phyloP scores from a whole-genome alignment of 2,888 invertebrate species.

The Antitype chi region DNA sequence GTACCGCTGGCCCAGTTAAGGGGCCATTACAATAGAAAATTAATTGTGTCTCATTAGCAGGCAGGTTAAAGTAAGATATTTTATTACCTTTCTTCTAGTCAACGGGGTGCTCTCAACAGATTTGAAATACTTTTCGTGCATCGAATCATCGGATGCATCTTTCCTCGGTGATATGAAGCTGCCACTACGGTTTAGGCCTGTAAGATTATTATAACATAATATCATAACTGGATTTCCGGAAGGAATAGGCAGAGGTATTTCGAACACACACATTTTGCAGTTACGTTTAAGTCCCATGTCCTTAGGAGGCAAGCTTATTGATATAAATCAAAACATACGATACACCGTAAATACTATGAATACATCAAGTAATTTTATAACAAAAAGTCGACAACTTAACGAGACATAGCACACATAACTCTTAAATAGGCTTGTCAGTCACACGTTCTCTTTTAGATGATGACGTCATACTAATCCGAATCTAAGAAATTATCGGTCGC shows the following conservation, averaged over 20 bases:
- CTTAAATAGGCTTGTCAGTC: slow-evolving; percentile 3
- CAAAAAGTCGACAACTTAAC: background rate
- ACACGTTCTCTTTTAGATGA: slow-evolving; percentile 16
- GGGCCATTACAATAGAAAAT: too few species aligned
- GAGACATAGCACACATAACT: background rate
- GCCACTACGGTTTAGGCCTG: slow-evolving; percentile 89
- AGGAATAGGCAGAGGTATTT: background rate
- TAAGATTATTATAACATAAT: slow-evolving; percentile 25
- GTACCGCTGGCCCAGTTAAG: too few species aligned
- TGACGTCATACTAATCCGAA: slow-evolving; percentile 17
- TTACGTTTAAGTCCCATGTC: background rate
- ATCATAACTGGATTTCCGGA: background rate
- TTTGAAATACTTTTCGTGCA: slow-evolving; percentile 95
- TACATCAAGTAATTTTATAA: background rate
- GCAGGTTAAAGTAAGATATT: slow-evolving; percentile 5
- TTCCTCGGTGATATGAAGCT: slow-evolving; percentile 91
- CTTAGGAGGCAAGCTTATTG: background rate
- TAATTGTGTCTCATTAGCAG: too few species aligned
- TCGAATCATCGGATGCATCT: slow-evolving; percentile 94
- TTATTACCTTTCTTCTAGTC: slow-evolving; percentile 90
- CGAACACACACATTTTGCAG: background rate
- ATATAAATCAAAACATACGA: background rate
- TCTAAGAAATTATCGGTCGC: slow-evolving; percentile 12
- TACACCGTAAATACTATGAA: background rate
- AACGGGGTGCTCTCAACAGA: slow-evolving; percentile 93